These are phyloP conservation scores for Polypedilum pembai DNA, from an alignment of 1,140 invertebrate species.

Conservation along the genomic window DNA sequence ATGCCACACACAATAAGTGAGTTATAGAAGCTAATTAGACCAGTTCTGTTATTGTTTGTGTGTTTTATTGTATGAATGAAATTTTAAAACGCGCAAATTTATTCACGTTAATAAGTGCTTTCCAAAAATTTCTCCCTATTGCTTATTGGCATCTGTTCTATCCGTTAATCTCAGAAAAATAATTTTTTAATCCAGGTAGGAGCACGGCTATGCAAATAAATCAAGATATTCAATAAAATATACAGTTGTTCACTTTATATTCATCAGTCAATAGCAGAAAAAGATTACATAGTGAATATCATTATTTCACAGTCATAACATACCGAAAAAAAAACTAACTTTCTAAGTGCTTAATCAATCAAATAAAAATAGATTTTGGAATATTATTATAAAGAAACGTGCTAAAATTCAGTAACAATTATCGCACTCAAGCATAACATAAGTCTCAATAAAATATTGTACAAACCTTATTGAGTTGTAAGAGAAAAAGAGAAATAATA, in stretches of 20 bases:
- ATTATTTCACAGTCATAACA: background rate
- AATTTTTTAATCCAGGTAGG: no score
- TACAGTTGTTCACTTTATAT: no score
- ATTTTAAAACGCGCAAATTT: background rate
- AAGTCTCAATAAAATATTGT: background rate
- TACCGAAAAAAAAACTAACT: background rate
- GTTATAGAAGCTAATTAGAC: constrained; percentile 15
- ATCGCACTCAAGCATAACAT: background rate
- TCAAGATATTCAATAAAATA: no score
- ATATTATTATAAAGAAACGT: background rate
- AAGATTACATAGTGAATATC: no score
- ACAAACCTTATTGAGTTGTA: no score
- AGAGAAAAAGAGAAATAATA: no score
- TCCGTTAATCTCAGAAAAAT: no score
- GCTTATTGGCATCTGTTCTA: no score
- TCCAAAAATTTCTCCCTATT: background rate
- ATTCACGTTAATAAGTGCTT: background rate
- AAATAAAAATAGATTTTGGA: background rate
- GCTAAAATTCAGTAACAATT: constrained; percentile 18
- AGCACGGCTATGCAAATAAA: no score
- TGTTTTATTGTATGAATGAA: constrained; percentile 14
- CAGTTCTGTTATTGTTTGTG: background rate
- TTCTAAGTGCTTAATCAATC: constrained; percentile 9
- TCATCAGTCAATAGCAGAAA: no score
- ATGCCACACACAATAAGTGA: background rate